Conservation (phyloP, 2,888 invertebrate genomes). For the Dorcus hopei region DNA sequence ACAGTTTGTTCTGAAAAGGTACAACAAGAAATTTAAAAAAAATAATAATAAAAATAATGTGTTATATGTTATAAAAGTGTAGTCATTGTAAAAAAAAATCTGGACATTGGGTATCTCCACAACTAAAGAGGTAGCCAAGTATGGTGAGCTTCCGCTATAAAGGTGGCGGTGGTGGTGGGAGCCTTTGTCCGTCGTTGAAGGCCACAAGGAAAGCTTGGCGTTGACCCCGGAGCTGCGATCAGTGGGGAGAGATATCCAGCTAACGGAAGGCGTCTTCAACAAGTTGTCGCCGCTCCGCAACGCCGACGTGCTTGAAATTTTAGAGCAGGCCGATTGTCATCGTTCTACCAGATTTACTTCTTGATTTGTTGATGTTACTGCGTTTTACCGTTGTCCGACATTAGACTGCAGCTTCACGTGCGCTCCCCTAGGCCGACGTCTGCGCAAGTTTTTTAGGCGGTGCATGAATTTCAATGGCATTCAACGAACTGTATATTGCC, state of each 20-base stretch:
- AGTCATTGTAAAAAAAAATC: no score
- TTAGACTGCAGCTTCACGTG: conserved; percentile 21
- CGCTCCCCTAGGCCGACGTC: conserved; percentile 1
- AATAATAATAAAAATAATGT: no score
- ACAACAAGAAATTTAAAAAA: no score
- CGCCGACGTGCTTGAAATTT: conserved; percentile 21
- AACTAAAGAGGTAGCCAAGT: not conserved
- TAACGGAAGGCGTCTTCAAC: conserved; percentile 26
- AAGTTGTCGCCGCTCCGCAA: conserved; percentile 16
- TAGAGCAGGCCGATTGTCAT: conserved; percentile 18
- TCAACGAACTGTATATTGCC: not conserved
- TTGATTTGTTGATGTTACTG: conserved; percentile 18
- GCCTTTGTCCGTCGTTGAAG: conserved; percentile 23
- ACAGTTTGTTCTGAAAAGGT: no score
- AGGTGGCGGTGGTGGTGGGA: conserved; percentile 21
- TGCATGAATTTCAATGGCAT: not conserved
- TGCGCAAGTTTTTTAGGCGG: not conserved
- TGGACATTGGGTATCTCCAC: no score
- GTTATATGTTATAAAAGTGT: no score
- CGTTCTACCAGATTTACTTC: conserved; percentile 16
- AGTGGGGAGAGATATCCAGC: conserved; percentile 21
- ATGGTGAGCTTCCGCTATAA: conserved; percentile 27
- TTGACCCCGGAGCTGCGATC: conserved; percentile 23
- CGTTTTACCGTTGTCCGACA: conserved; percentile 23
- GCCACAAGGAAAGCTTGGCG: conserved; percentile 17